A percentile compares a stretch with the other conserved stretches of the same genome.
These are phyloP conservation scores for Drosophila parthenogenetica DNA, from an alignment of 2,888 invertebrate genomes.

Conservation along the genomic window DNA sequence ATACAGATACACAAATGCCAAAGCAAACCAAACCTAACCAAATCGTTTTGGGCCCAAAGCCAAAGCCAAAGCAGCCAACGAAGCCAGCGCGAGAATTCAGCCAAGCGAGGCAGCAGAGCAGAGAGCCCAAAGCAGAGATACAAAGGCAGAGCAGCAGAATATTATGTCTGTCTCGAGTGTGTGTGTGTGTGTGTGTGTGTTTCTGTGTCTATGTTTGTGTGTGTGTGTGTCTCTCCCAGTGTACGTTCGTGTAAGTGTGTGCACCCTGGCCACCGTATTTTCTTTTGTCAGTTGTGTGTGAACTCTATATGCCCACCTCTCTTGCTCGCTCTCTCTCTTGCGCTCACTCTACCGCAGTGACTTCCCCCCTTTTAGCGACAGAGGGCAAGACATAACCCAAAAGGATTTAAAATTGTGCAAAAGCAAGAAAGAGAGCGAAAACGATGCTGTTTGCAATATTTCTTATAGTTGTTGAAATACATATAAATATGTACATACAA, in stretches of 20 bases:
- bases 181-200: too few relatives aligned
- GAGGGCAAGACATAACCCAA: slow-evolving; percentile 36
- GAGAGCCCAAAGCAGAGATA: slow-evolving; percentile 36
- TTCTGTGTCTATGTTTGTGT: neutral
- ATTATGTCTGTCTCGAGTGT: slow-evolving; percentile 47
- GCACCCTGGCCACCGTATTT: slow-evolving; percentile 61
- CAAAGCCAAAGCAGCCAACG: slow-evolving; percentile 57
- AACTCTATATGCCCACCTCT: slow-evolving; percentile 47
- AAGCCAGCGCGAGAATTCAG: slow-evolving; percentile 66
- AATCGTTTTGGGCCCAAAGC: slow-evolving; percentile 69
- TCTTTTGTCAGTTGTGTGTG: slow-evolving; percentile 71
- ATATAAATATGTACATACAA: slow-evolving; percentile 3
- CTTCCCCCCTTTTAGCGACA: neutral
- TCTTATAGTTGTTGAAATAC: slow-evolving; percentile 31
- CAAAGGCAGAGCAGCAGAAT: slow-evolving; percentile 30
- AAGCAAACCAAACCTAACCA: slow-evolving; percentile 57
- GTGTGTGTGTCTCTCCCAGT: slow-evolving; percentile 28
- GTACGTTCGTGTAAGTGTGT: slow-evolving; percentile 31
- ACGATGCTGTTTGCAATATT: slow-evolving; percentile 45
- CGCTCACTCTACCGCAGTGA: neutral
- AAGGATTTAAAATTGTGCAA: slow-evolving; percentile 56
- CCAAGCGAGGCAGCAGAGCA: slow-evolving; percentile 53
- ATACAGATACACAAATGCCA: slow-evolving; percentile 67
- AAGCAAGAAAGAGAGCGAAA: neutral
- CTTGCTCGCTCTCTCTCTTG: slow-evolving; percentile 18